Conservation (phyloP, 2,888 invertebrate species). For the Andricus curvator region DNA sequence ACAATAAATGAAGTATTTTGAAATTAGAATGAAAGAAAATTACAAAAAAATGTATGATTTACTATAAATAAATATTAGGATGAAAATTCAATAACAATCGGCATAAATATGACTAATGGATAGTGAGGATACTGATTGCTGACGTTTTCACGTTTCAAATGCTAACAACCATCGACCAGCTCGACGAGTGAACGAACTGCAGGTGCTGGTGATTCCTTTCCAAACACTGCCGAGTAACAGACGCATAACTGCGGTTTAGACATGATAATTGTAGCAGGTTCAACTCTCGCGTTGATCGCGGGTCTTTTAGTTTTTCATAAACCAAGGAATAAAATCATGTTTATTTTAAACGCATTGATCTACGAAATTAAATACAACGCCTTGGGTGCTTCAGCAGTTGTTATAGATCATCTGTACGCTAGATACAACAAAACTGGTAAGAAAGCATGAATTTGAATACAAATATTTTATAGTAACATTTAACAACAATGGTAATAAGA, state of each 20-base stretch:
- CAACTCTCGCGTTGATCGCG: constrained; percentile 50
- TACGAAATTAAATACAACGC: constrained; percentile 51
- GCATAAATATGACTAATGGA: not conserved
- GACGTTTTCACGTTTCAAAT: not conserved
- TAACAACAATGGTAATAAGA: constrained; percentile 2
- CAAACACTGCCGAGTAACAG: not conserved
- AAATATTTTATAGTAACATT: constrained; percentile 38
- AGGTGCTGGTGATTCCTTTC: constrained; percentile 13
- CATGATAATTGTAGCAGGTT: constrained; percentile 53
- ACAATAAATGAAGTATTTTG: too few species aligned
- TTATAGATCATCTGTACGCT: constrained; percentile 49
- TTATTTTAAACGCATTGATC: constrained; percentile 42
- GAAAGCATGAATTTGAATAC: constrained; percentile 11
- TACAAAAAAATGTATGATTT: too few species aligned
- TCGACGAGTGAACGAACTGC: constrained; percentile 6
- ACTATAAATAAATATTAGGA: too few species aligned
- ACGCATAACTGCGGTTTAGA: not conserved
- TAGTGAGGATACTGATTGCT: not conserved
- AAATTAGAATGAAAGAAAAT: too few species aligned
- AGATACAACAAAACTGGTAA: constrained; percentile 53
- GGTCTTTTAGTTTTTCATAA: constrained; percentile 49
- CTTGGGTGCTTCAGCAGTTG: constrained; percentile 51
- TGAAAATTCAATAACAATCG: not conserved
- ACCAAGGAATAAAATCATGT: constrained; percentile 44
- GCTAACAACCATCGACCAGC: constrained; percentile 10